phyloP scores from a whole-genome alignment of 2,888 invertebrate genomes.

The Trichogramma dendrolimi region DNA sequence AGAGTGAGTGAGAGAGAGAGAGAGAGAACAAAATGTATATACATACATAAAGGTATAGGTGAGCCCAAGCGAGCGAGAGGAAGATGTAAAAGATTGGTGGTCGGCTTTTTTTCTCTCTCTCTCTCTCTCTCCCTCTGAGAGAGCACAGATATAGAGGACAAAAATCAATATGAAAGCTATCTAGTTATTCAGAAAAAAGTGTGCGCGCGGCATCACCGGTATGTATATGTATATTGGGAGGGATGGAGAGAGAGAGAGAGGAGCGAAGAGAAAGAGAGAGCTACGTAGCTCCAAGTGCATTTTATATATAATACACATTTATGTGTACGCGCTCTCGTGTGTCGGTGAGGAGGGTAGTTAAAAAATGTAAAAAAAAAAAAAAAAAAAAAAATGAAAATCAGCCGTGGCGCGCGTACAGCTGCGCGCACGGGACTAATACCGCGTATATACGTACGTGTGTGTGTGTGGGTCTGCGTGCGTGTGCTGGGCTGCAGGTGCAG shows the following conservation, averaged over 20 bases:
- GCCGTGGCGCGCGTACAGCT: no score
- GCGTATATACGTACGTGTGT: no score
- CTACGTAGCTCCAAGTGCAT: not conserved
- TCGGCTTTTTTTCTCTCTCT: constrained; percentile 31
- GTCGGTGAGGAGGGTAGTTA: no score
- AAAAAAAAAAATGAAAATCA: no score
- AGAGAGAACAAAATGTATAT: constrained; percentile 18
- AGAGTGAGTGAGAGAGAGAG: constrained; percentile 7
- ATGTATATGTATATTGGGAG: not conserved
- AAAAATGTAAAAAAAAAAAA: no score
- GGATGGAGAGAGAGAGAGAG: not conserved
- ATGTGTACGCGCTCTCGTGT: no score
- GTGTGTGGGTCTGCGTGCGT: no score
- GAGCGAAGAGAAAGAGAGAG: not conserved
- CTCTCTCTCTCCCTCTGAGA: not conserved
- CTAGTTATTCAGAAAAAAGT: not conserved
- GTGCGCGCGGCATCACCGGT: not conserved
- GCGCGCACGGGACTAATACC: no score
- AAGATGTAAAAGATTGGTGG: constrained; percentile 22
- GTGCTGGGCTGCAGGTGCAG: no score
- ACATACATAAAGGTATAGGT: constrained; percentile 26
- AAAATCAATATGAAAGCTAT: constrained; percentile 52
- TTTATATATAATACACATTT: no score
- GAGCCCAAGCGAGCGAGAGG: constrained; percentile 26
- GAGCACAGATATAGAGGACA: constrained; percentile 52